Base-by-base conservation (phyloP, 2,888 invertebrate species). In the Furcula furcula region DNA sequence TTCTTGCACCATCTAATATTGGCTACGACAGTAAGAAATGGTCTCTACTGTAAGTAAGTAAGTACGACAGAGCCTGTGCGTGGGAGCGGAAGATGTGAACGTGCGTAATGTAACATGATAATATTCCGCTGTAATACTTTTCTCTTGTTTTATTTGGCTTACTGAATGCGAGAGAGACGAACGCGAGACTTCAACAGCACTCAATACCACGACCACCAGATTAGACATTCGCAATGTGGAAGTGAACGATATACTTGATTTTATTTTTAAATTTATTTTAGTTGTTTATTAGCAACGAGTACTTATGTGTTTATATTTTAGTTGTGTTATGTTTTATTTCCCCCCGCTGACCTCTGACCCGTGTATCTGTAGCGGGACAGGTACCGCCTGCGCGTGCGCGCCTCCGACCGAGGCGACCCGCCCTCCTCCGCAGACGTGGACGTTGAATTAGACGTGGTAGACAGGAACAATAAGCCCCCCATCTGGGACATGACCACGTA, bases 401-500 rank as follows among this genome's bases (percentile, higher is more conserved):
- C 98, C 88, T 96, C 96, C 86, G 98, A 98, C 93, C 93, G 94
- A 90, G 98, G 98, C 86, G 93, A 91, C 84, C 95, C 95, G 85
- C 94, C 95, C 84, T 95, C 96, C 89, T 94, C 93, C 90, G 97
- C 97, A 89, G 97, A 97, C 91, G 98, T 97, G 91, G 97, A 96
- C 91, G 97, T 98, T 91, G 95, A 96, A 90, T 95, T 98, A 93
- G 97, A 97, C 92, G 97, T 98, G 91, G 98, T 98, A 91, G 97
- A 96, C 94, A 94, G 96, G 92, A 98, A 96, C 94, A 97, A 96
- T 95, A 98, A 97, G 94, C 98, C 95, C 90, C 97, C 96, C 90
- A 94, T 96, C 90, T 98, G 97, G 97, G 97, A 96, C 92, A 93
- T 93, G 91, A 94, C 93, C 91, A 93, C 96, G 91, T 97, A 97